Evolutionary conservation across 2,797 vertebrate species (phyloP).

Genomic region (Acanthurus tractus): DNA sequence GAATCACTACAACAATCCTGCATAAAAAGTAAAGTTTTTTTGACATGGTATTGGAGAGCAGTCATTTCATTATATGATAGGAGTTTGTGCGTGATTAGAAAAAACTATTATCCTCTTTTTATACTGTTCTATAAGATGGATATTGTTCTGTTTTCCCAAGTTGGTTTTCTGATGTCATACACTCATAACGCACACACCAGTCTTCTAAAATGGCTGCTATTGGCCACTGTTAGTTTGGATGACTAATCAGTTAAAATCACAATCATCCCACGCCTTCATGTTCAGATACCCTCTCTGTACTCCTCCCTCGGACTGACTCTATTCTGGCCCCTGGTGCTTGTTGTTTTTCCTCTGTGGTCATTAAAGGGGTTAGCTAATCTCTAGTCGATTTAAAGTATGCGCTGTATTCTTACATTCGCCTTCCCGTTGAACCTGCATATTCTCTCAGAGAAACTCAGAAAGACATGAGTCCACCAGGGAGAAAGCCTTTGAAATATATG

Average conservation of each 20-base stretch:
- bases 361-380: constrained; percentile 69
- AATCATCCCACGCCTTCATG: constrained; percentile 17
- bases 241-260: constrained; percentile 27
- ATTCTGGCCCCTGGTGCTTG: constrained; percentile 9
- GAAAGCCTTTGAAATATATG: constrained; percentile 70
- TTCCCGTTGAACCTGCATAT: constrained; percentile 56
- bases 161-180: not conserved
- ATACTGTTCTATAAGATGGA: not conserved
- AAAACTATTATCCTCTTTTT: too few relatives aligned
- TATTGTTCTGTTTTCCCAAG: not conserved
- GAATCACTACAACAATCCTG: not conserved
- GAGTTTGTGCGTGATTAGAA: not conserved
- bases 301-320: constrained; percentile 16
- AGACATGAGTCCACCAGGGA: constrained; percentile 67
- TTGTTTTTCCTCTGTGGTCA: constrained; percentile 55
- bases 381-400: constrained; percentile 69
- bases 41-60: too few relatives aligned
- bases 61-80: not conserved
- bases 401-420: constrained; percentile 47
- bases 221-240: not conserved
- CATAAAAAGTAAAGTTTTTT: not conserved
- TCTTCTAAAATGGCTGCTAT: constrained; percentile 17
- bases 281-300: constrained; percentile 29
- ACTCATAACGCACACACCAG: not conserved
- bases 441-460: constrained; percentile 63